A percentile compares a stretch with the other conserved stretches of the same genome.
Conservation (phyloP, 2,888 invertebrate genomes). For the Heliothis peltigera region DNA sequence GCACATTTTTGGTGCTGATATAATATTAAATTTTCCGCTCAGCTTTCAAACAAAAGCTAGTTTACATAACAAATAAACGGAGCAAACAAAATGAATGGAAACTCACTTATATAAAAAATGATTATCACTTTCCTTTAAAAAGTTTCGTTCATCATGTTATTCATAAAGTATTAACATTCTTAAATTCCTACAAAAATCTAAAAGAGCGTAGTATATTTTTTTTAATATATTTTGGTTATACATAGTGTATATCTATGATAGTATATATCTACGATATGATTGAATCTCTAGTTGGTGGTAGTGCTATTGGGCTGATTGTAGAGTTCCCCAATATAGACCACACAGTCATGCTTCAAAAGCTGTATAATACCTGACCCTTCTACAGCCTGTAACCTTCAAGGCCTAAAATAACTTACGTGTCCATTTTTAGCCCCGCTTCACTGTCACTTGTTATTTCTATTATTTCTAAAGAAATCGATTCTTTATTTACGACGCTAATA, state of each 20-base stretch:
- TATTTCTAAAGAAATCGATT: background rate
- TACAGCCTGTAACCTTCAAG: background rate
- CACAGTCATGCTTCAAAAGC: background rate
- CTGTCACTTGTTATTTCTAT: background rate
- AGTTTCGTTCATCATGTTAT: too few species aligned
- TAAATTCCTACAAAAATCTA: too few species aligned
- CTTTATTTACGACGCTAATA: background rate
- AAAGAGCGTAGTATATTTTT: too few species aligned
- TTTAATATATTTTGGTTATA: too few species aligned
- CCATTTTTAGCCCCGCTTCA: background rate
- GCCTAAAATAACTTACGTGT: background rate
- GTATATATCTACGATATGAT: too few species aligned
- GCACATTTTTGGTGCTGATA: background rate
- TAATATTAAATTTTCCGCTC: slow-evolving; percentile 1
- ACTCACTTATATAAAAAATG: too few species aligned
- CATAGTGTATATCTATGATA: too few species aligned
- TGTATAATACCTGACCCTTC: background rate
- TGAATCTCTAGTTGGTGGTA: too few species aligned
- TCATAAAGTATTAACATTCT: too few species aligned
- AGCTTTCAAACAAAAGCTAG: slow-evolving; percentile 3
- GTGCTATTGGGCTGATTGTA: too few species aligned
- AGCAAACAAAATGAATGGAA: slow-evolving; percentile 6
- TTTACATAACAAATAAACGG: slow-evolving; percentile 4
- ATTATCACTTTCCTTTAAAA: too few species aligned
- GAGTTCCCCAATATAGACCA: background rate